A percentile compares a stretch with the other conserved stretches of the same genome.
These are phyloP conservation scores for Casuarius casuarius DNA, from an alignment of 2,113 vertebrate species.

Conservation along the genomic window DNA sequence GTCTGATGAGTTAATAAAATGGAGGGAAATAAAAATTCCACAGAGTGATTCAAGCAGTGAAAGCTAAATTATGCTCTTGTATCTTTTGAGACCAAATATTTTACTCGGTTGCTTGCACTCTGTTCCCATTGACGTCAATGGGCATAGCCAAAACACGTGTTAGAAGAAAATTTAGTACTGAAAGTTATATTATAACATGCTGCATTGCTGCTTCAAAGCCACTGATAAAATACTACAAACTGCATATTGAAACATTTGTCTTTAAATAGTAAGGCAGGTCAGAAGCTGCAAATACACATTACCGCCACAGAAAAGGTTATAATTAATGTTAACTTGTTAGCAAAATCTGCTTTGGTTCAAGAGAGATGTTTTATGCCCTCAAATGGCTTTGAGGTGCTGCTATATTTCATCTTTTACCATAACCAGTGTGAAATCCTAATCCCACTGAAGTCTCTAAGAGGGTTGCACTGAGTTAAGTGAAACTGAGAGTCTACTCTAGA, in stretches of 20 bases:
- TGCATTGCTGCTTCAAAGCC: not conserved
- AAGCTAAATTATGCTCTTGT: slow-evolving; percentile 24
- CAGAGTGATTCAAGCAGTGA: not conserved
- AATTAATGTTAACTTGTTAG: not conserved
- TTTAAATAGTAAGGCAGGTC: not conserved
- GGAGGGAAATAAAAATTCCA: slow-evolving; percentile 24
- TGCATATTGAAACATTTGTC: not conserved
- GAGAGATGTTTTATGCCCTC: not conserved
- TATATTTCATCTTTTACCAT: not conserved
- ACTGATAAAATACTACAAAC: not conserved
- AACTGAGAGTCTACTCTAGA: not conserved
- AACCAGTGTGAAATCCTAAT: not conserved
- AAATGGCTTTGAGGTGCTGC: not conserved
- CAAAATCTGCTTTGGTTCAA: not conserved
- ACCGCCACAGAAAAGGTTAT: not conserved
- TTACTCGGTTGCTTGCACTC: not conserved
- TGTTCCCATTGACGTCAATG: not conserved
- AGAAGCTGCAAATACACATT: not conserved
- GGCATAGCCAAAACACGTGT: not conserved
- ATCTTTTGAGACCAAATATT: slow-evolving; percentile 11
- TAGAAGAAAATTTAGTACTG: not conserved
- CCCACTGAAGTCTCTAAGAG: not conserved
- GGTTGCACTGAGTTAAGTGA: not conserved
- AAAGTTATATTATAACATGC: not conserved
- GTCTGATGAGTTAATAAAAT: slow-evolving; percentile 22